Conservation (phyloP, 2,888 invertebrate genomes). For the Gymnoscelis rufifasciata region DNA sequence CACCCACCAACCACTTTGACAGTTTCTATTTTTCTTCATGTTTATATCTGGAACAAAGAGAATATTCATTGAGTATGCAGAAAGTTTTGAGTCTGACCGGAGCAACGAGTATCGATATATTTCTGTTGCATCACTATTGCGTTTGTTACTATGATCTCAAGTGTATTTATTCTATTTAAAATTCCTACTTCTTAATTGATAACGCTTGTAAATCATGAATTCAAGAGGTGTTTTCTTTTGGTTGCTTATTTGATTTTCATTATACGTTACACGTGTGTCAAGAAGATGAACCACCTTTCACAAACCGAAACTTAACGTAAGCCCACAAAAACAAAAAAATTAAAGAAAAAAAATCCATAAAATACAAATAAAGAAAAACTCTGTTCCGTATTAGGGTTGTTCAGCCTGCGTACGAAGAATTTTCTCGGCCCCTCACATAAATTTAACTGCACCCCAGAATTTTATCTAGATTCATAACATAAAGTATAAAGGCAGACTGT, state of each 20-base stretch:
- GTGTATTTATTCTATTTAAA: constrained; percentile 15
- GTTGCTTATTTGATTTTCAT: no score
- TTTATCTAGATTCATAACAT: constrained; percentile 41
- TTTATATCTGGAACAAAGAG: constrained; percentile 39
- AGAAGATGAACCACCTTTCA: no score
- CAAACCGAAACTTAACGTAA: no score
- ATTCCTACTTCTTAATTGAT: constrained; percentile 13
- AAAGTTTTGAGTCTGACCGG: no score
- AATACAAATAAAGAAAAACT: not conserved
- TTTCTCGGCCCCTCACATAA: constrained; percentile 40
- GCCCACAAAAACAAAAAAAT: no score
- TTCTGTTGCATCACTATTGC: no score
- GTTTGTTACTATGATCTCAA: constrained; percentile 9
- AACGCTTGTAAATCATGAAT: not conserved
- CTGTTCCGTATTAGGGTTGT: not conserved
- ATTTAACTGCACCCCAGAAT: constrained; percentile 40
- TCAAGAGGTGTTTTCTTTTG: no score
- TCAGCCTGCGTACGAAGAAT: constrained; percentile 14
- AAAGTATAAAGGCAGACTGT: constrained; percentile 35
- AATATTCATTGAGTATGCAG: not conserved
- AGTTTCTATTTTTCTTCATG: constrained; percentile 64
- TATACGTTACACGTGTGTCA: no score
- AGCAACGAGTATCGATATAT: no score
- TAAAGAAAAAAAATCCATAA: no score
- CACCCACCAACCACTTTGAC: constrained; percentile 63